phyloP scores from a whole-genome alignment of 2,888 invertebrate species.

The Drosophila aldrichi region DNA sequence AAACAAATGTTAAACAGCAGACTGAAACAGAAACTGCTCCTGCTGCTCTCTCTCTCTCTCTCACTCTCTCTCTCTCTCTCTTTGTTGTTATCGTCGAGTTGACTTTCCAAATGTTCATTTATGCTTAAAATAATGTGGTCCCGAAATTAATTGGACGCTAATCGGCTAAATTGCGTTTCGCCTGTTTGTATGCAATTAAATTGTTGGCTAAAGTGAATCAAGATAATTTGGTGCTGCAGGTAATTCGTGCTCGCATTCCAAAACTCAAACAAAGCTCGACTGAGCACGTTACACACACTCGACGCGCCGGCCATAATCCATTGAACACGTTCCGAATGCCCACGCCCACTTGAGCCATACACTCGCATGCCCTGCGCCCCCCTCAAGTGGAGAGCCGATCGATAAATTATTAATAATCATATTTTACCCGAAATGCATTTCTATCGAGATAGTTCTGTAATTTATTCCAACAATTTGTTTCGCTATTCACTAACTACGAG shows the following conservation, averaged over 20 bases:
- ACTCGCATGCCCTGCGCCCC: background rate
- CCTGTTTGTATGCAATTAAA: constrained; percentile 73
- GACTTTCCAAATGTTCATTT: constrained; percentile 60
- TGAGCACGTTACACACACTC: constrained; percentile 5
- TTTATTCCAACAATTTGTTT: constrained; percentile 79
- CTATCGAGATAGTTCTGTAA: constrained; percentile 75
- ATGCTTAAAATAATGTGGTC: constrained; percentile 68
- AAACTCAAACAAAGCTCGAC: constrained; percentile 3
- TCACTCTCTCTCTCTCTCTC: constrained; percentile 1
- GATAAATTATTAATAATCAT: constrained; percentile 11
- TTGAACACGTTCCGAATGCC: constrained; percentile 15
- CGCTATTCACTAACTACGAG: constrained; percentile 13
- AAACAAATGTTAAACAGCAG: background rate
- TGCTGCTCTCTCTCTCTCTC: no score
- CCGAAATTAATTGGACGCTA: constrained; percentile 64
- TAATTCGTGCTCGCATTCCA: constrained; percentile 3
- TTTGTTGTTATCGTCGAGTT: constrained; percentile 58
- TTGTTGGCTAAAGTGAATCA: constrained; percentile 63
- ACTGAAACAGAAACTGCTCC: background rate
- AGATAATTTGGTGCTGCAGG: constrained; percentile 24
- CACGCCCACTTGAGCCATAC: background rate
- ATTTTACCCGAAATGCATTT: constrained; percentile 45
- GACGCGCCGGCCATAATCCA: background rate
- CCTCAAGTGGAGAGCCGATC: constrained; percentile 2
- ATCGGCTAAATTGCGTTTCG: constrained; percentile 39